phyloP scores from a whole-genome alignment of 2,113 vertebrate genomes.

The Alouatta palliata region DNA sequence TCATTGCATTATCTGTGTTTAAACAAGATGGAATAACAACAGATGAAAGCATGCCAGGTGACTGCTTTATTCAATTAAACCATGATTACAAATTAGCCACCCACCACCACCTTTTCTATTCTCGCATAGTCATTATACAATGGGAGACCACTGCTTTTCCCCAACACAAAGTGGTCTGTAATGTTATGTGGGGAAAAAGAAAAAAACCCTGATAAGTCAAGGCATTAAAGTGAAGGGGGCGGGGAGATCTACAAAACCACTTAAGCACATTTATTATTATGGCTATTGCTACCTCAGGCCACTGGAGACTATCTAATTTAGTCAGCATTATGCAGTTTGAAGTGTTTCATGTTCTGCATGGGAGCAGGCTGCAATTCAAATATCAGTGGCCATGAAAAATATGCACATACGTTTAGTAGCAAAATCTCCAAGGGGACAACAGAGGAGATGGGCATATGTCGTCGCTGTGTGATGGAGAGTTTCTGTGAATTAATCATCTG shows the following conservation, averaged over 20 bases:
- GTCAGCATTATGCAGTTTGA: slow-evolving; percentile 96
- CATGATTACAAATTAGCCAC: background rate
- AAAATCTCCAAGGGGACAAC: slow-evolving; percentile 95
- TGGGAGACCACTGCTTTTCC: slow-evolving; percentile 66
- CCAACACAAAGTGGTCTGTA: slow-evolving; percentile 63
- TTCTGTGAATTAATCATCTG: slow-evolving; percentile 91
- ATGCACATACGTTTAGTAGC: slow-evolving; percentile 99
- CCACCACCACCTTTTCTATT: slow-evolving; percentile 45
- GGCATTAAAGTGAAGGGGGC: slow-evolving; percentile 82
- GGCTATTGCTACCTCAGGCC: slow-evolving; percentile 92
- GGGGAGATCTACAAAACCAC: slow-evolving; percentile 85
- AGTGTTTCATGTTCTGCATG: slow-evolving; percentile 96
- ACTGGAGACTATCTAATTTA: slow-evolving; percentile 96
- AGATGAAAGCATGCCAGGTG: background rate
- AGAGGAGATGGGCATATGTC: slow-evolving; percentile 94
- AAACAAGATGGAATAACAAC: background rate
- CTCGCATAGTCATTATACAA: slow-evolving; percentile 62
- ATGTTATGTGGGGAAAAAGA: slow-evolving; percentile 62
- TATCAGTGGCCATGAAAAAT: slow-evolving; percentile 98
- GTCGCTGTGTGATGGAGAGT: slow-evolving; percentile 86
- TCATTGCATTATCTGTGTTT: background rate
- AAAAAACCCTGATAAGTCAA: slow-evolving; percentile 66
- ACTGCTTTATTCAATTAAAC: slow-evolving; percentile 14
- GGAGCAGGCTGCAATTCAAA: slow-evolving; percentile 93
- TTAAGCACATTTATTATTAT: slow-evolving; percentile 95